A percentile compares a stretch with the other conserved stretches of the same genome.
These are phyloP conservation scores for Pristiophorus japonicus DNA, from an alignment of 2,113 vertebrate species.

Conservation along the genomic window DNA sequence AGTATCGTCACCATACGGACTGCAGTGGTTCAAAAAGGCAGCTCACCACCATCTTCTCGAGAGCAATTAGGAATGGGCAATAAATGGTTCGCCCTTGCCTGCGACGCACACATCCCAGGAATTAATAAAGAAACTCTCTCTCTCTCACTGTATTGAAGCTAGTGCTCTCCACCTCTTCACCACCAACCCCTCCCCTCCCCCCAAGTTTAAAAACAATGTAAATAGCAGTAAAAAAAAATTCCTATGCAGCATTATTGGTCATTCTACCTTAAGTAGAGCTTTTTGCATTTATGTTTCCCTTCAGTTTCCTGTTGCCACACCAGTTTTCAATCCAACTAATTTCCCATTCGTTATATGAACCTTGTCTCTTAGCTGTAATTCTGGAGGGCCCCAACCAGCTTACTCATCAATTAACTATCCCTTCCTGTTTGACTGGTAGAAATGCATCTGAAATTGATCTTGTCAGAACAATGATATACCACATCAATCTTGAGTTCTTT, in stretches of 20 bases:
- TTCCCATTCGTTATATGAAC: not conserved
- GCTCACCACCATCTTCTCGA: too few relatives aligned
- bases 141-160: not conserved
- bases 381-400: not conserved
- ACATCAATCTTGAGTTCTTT: not conserved
- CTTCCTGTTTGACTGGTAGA: too few relatives aligned
- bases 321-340: not conserved
- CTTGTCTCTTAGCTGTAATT: not conserved
- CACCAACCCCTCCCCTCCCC: too few relatives aligned
- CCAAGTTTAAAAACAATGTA: not conserved
- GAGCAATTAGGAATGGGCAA: too few relatives aligned
- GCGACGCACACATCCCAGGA: too few relatives aligned
- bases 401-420: too few relatives aligned
- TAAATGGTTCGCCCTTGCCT: too few relatives aligned
- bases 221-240: not conserved
- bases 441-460: constrained; percentile 5
- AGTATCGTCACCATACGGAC: too few relatives aligned
- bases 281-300: not conserved
- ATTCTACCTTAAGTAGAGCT: not conserved
- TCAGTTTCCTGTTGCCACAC: constrained; percentile 9
- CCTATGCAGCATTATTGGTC: not conserved
- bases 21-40: too few relatives aligned
- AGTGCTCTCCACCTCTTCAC: not conserved
- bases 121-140: not conserved
- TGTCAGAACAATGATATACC: not conserved